These are phyloP conservation scores for Paramormyrops kingsleyae DNA, from an alignment of 2,113 vertebrate genomes.

Conservation along the genomic window DNA sequence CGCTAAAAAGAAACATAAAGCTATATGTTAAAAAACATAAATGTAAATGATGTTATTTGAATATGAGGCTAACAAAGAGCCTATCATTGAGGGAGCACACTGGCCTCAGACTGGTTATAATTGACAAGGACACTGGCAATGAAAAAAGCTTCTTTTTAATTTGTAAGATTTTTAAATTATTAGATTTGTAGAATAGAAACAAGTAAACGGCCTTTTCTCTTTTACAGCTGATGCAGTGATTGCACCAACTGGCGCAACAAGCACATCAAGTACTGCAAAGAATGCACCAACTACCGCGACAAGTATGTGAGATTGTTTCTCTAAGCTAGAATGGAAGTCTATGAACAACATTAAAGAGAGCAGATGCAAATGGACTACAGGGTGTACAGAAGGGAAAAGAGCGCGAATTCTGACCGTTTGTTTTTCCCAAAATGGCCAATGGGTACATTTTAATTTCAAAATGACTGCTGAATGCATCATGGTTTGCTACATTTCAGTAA, in stretches of 20 bases:
- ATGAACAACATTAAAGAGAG: background rate
- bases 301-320: slow-evolving; percentile 1
- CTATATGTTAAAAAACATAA: background rate
- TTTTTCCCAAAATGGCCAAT: background rate
- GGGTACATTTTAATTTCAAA: background rate
- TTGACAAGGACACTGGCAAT: background rate
- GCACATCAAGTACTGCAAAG: background rate
- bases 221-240: background rate
- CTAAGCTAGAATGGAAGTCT: background rate
- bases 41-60: background rate
- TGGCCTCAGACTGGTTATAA: background rate
- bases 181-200: background rate
- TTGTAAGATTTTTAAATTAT: background rate
- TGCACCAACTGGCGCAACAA: background rate
- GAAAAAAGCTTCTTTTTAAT: too few relatives aligned
- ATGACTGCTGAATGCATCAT: background rate
- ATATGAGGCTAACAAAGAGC: background rate
- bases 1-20: background rate
- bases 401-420: background rate
- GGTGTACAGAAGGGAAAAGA: background rate
- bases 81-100: background rate
- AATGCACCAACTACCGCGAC: background rate
- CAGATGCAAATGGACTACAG: background rate
- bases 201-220: background rate
- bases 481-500: background rate